Evolutionary conservation across 1,140 invertebrate genomes (phyloP).

Genomic region (Thaumetopoea pityocampa): DNA sequence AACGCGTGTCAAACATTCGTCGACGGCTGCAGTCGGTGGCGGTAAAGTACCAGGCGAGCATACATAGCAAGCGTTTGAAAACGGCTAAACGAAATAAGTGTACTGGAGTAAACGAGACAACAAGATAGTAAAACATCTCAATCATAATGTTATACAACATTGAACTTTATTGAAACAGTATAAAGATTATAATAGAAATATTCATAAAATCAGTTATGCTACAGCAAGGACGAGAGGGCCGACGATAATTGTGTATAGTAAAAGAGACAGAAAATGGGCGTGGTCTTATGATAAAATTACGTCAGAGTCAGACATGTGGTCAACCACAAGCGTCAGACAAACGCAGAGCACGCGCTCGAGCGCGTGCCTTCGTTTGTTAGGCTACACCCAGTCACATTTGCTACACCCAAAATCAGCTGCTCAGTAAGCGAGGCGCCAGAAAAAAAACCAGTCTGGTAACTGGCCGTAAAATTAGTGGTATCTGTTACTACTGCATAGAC

Average conservation of each 20-base stretch:
- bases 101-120: slow-evolving; percentile 24
- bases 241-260: slow-evolving; percentile 19
- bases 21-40: slow-evolving; percentile 64
- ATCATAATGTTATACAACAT: slow-evolving; percentile 20
- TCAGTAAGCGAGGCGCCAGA: slow-evolving; percentile 29
- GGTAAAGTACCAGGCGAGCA: slow-evolving; percentile 71
- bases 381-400: slow-evolving; percentile 44
- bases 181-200: slow-evolving; percentile 26
- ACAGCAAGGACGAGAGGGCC: slow-evolving; percentile 36
- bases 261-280: slow-evolving; percentile 45
- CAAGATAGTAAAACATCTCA: slow-evolving; percentile 13
- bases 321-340: too few species aligned
- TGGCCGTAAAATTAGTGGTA: slow-evolving; percentile 19
- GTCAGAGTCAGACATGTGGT: slow-evolving; percentile 49
- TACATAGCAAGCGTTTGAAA: slow-evolving; percentile 29
- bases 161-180: slow-evolving; percentile 14
- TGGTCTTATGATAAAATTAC: slow-evolving; percentile 35
- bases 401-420: slow-evolving; percentile 66
- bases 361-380: slow-evolving; percentile 45
- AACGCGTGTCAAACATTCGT: slow-evolving; percentile 61
- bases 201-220: slow-evolving; percentile 33
- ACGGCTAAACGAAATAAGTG: slow-evolving; percentile 23
- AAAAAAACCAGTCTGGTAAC: slow-evolving; percentile 32
- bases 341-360: too few species aligned
- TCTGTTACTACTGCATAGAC: slow-evolving; percentile 4